Percentiles rank a stretch among this genome's conserved stretches.
phyloP scores from a whole-genome alignment of 1,140 invertebrate species.

The Papilio polytes region DNA sequence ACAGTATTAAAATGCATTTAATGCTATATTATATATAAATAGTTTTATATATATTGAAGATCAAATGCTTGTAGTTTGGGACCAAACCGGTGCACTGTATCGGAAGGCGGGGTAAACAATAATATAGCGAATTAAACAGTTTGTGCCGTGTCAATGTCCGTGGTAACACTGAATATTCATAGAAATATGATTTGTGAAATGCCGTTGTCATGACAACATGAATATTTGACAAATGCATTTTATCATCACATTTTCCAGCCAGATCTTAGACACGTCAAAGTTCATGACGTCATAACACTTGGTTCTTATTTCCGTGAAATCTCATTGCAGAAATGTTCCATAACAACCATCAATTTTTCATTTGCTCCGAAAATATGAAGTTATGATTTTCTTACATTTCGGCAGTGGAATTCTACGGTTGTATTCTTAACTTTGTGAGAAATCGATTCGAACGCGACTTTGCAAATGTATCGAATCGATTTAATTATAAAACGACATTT shows the following conservation, averaged over 20 bases:
- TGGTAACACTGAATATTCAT: slow-evolving; percentile 47
- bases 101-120: slow-evolving; percentile 62
- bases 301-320: not conserved
- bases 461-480: slow-evolving; percentile 67
- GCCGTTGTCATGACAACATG: not conserved
- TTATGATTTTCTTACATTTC: not conserved
- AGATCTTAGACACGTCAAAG: too few species aligned
- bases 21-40: slow-evolving; percentile 72
- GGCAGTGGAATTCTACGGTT: not conserved
- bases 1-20: slow-evolving; percentile 74
- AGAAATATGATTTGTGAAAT: slow-evolving; percentile 47
- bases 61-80: slow-evolving; percentile 61
- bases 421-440: slow-evolving; percentile 5
- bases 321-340: not conserved
- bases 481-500: slow-evolving; percentile 73
- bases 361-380: not conserved
- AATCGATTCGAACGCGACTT: slow-evolving; percentile 40
- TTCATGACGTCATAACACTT: too few species aligned
- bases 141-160: slow-evolving; percentile 72
- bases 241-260: too few species aligned
- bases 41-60: slow-evolving; percentile 53
- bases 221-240: not conserved
- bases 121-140: slow-evolving; percentile 59
- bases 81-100: slow-evolving; percentile 80
- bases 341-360: not conserved